phyloP scores from a whole-genome alignment of 2,113 vertebrate species.

The Apodemus speciosus region DNA sequence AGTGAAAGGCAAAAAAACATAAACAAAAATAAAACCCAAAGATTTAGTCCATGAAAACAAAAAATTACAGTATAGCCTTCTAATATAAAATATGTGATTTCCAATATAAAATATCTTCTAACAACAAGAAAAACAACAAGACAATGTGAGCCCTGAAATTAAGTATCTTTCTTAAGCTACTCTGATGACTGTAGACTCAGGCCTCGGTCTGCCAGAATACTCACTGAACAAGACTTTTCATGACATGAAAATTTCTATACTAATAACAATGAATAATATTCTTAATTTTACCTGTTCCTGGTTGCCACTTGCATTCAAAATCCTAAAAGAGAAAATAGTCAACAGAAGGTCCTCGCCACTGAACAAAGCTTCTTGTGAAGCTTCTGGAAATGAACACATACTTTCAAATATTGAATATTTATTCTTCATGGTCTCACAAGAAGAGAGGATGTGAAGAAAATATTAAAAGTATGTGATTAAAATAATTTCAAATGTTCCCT shows the following conservation, averaged over 20 bases:
- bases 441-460: not conserved
- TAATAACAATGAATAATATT: not conserved
- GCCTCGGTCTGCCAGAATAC: not conserved
- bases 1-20: not conserved
- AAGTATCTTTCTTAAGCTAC: not conserved
- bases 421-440: not conserved
- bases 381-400: not conserved
- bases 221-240: not conserved
- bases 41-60: not conserved
- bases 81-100: not conserved
- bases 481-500: not conserved
- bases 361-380: not conserved
- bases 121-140: not conserved
- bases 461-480: not conserved
- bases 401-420: not conserved
- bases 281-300: not conserved
- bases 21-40: not conserved
- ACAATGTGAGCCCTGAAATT: not conserved
- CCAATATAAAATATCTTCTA: not conserved
- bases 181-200: not conserved
- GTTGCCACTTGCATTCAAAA: not conserved
- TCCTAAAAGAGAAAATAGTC: not conserved
- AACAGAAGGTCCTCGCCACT: not conserved
- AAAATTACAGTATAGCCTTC: not conserved
- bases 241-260: not conserved